These are phyloP conservation scores for Sebastes elongatus DNA, from an alignment of 2,797 vertebrate genomes.

Conservation along the genomic window DNA sequence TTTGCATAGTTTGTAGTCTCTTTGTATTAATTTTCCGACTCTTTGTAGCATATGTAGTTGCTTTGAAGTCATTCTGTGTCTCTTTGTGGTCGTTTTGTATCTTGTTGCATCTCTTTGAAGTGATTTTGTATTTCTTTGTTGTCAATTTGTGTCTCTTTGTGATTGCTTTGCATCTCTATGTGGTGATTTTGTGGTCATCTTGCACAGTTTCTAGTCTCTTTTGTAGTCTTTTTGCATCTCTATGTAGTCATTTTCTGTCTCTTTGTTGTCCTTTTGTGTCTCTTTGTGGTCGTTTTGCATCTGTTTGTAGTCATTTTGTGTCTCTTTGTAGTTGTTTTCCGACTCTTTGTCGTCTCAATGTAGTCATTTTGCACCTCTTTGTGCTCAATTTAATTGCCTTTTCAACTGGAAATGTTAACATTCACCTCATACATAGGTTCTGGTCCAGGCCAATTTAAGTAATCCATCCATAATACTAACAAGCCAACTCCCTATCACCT, in stretches of 20 bases:
- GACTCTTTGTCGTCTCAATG: background rate
- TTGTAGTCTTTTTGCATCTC: no score
- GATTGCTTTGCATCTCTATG: background rate
- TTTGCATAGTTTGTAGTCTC: background rate
- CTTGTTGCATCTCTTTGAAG: background rate
- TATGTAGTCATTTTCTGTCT: fast-evolving
- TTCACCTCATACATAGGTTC: background rate
- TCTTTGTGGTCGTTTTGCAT: background rate
- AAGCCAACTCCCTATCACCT: background rate
- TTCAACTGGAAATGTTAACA: background rate
- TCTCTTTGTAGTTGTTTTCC: background rate
- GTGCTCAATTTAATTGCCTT: background rate
- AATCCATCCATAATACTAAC: background rate
- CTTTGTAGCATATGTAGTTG: background rate
- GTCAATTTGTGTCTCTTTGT: background rate
- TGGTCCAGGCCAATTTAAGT: background rate
- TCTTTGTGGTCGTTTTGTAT: background rate
- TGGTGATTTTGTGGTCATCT: background rate
- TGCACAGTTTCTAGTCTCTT: background rate
- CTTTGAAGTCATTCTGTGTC: background rate
- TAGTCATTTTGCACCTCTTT: background rate
- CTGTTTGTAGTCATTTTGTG: background rate
- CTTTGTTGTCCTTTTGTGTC: background rate
- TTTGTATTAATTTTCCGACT: background rate
- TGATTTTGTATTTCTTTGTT: background rate